These are phyloP conservation scores for Brachionus koreanus DNA, from an alignment of 1,140 invertebrate species.

Conservation along the genomic window DNA sequence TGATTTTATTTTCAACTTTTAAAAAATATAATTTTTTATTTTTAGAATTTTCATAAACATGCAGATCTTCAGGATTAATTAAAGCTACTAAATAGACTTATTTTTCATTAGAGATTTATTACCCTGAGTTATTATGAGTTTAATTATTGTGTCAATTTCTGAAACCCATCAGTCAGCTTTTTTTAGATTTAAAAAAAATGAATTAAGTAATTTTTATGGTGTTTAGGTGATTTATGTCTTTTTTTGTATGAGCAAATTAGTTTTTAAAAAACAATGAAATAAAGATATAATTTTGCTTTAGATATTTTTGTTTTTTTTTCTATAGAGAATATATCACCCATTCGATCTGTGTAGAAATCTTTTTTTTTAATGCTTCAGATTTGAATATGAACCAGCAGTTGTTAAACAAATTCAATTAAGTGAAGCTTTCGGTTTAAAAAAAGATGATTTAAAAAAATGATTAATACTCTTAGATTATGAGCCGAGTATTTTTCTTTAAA, in stretches of 20 bases:
- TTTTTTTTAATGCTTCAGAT: background rate
- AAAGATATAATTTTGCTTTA: background rate
- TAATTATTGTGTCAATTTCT: background rate
- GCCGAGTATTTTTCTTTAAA: background rate
- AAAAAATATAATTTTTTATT: too few species aligned
- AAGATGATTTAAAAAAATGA: background rate
- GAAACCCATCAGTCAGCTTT: background rate
- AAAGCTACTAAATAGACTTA: background rate
- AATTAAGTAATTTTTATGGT: background rate
- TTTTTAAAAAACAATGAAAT: background rate
- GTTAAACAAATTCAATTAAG: background rate
- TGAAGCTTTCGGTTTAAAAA: background rate
- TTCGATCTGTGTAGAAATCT: background rate
- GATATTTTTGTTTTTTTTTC: background rate
- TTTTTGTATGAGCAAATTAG: background rate
- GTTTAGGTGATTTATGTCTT: background rate
- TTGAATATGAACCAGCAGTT: background rate
- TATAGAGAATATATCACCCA: background rate
- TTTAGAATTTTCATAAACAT: too few species aligned
- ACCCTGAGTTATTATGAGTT: background rate
- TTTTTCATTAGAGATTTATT: background rate
- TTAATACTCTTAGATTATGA: background rate
- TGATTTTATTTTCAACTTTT: too few species aligned
- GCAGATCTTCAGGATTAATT: too few species aligned
- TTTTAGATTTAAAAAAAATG: background rate